Evolutionary conservation across 64 coral and sea anemone genomes (phyloP), one percentile per base, ranked within the genome.

Genomic region (Platygyra sinensis): DNA sequence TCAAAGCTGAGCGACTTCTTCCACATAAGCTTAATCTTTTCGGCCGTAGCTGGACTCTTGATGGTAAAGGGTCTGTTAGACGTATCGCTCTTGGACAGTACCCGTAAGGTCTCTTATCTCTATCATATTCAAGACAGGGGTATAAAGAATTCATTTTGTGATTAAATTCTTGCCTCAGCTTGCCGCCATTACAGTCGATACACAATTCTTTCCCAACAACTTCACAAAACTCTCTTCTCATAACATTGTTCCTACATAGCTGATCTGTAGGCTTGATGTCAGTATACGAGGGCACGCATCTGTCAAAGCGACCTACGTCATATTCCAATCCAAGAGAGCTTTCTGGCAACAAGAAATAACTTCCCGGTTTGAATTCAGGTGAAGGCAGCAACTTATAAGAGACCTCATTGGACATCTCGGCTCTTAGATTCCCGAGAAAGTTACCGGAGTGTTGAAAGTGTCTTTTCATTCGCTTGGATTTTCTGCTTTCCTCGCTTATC

Each of bases 151-250:
- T 73, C 27, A 96, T 62, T 90, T 90, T 85, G 31, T 55, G 60
- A 79, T 90, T 90, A 22, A 96, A 93, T 39, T 15, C 86, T 33
- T 71, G 27, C 18, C 94, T 77, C 39, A 93, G 31, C 55, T 87
- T 86, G 19, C 75, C 86, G 17, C 87, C 82, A 38, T 93, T 96
- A 24, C 94, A 96, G 90, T 93, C 91, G n/a, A 90, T 76, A 82
- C 94, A 96, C 38, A 87, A 30, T 28, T 93, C 90, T 30, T 86
- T 92, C 9, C 90, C 91, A 71, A 96, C 52, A 0, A 96, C 87
- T 38, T 96, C 94, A 24, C 94, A 96, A 75, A 93, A 96, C 86
- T 81, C 84, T n/a, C 42, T 96, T 73, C 91, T 62, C 39, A 61
- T 74, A 30, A 80, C 55, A 86, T 86, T 84, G 15, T 78, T 60